These are phyloP conservation scores for Ceyx margarethae DNA, from an alignment of 2,113 vertebrate species.

Conservation along the genomic window DNA sequence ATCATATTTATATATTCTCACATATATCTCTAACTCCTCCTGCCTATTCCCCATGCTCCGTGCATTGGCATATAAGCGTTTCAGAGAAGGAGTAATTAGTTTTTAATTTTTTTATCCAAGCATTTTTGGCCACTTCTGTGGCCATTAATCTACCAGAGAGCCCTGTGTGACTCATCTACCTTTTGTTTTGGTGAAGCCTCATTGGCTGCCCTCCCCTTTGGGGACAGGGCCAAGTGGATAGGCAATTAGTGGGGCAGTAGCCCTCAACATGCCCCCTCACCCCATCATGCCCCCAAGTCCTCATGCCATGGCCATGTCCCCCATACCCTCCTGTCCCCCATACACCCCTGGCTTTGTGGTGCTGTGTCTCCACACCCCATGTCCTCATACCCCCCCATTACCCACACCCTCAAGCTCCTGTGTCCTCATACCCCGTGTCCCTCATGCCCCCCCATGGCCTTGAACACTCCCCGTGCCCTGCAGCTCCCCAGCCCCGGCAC, in stretches of 20 bases:
- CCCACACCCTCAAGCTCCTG: neutral
- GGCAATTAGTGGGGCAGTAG: too few species aligned
- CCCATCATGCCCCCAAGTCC: fast-evolving
- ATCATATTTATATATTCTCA: too few species aligned
- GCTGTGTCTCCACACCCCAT: fast-evolving
- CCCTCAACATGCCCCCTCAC: neutral
- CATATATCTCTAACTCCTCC: too few species aligned
- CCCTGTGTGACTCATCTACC: neutral
- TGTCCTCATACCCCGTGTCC: neutral
- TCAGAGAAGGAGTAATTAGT: too few species aligned
- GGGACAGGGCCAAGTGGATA: fast-evolving
- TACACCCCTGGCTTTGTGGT: neutral
- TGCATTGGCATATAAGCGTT: too few species aligned
- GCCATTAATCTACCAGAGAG: too few species aligned
- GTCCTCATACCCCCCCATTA: neutral
- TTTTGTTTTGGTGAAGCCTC: neutral
- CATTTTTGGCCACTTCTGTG: too few species aligned
- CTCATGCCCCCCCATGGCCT: neutral
- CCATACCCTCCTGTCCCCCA: fast-evolving
- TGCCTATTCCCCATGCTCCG: too few species aligned
- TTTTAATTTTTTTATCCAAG: too few species aligned
- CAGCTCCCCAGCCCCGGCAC: fast-evolving
- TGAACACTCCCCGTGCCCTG: neutral
- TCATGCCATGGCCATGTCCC: neutral
- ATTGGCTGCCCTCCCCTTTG: neutral